These are phyloP conservation scores for Eolophus roseicapilla DNA, from an alignment of 2,113 vertebrate genomes.

Conservation along the genomic window DNA sequence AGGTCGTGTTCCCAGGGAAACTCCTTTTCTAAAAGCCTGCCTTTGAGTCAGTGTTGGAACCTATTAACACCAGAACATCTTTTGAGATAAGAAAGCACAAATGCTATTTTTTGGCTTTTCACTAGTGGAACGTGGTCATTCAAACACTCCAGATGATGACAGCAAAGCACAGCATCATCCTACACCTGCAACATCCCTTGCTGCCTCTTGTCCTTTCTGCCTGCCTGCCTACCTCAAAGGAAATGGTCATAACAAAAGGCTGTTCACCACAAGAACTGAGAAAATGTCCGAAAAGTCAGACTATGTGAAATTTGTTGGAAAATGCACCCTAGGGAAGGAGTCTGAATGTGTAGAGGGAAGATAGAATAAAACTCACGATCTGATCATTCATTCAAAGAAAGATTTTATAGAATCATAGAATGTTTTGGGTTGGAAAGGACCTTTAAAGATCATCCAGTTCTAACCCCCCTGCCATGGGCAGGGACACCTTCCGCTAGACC, in stretches of 20 bases:
- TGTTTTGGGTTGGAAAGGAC: neutral
- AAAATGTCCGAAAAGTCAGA: neutral
- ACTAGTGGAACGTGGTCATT: neutral
- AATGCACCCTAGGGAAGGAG: neutral
- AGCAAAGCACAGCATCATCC: neutral
- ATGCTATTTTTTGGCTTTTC: neutral
- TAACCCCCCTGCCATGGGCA: neutral
- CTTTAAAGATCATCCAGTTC: neutral
- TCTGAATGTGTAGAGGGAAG: neutral
- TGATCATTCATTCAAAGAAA: neutral
- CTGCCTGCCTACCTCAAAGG: neutral
- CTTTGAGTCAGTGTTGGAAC: neutral
- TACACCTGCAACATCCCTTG: neutral
- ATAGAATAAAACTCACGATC: neutral
- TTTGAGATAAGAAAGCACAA: neutral
- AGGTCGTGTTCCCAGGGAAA: slow-evolving; percentile 10
- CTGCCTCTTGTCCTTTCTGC: neutral
- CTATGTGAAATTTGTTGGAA: neutral
- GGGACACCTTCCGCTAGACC: neutral
- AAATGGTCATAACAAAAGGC: neutral
- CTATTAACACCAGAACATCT: neutral
- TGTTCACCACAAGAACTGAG: neutral
- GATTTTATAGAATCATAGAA: neutral
- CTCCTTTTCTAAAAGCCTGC: neutral
- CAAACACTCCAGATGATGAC: neutral